Conservation (phyloP, 2,797 vertebrate genomes). For the Brotula barbata region DNA sequence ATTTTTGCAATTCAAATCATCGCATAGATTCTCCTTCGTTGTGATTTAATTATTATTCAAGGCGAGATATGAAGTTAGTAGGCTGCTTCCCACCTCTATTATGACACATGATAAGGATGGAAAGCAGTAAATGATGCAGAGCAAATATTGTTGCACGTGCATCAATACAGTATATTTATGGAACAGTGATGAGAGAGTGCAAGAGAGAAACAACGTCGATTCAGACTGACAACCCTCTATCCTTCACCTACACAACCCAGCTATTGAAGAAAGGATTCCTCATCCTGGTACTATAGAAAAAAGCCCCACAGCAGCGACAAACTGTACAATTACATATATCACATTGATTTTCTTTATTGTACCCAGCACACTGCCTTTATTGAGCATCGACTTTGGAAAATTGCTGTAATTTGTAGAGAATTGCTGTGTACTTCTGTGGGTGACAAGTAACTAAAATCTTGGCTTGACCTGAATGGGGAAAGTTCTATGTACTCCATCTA, state of each 20-base stretch:
- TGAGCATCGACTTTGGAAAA: background rate
- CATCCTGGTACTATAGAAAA: background rate
- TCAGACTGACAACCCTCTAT: background rate
- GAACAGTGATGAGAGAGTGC: background rate
- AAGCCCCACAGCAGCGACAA: background rate
- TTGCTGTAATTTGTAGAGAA: constrained; percentile 9
- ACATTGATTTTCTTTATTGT: background rate
- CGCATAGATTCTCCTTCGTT: too few species aligned
- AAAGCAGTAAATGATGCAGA: too few species aligned
- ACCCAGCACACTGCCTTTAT: constrained; percentile 4
- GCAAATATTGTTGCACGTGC: too few species aligned
- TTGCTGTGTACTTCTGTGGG: constrained; percentile 3
- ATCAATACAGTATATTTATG: background rate
- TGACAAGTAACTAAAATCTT: constrained; percentile 5
- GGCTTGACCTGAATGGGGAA: constrained; percentile 1
- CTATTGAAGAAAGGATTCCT: background rate
- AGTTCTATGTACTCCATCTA: background rate
- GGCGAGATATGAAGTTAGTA: too few species aligned
- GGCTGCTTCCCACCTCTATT: too few species aligned
- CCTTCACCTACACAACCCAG: background rate
- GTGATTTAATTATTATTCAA: too few species aligned
- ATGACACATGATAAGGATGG: too few species aligned
- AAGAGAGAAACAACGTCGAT: background rate
- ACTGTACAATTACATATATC: constrained; percentile 2
- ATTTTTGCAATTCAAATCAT: too few species aligned